Percentiles rank a stretch among this genome's conserved stretches.
These are phyloP conservation scores for Podotricha telesiphe DNA, from an alignment of 2,888 invertebrate genomes.

Conservation along the genomic window DNA sequence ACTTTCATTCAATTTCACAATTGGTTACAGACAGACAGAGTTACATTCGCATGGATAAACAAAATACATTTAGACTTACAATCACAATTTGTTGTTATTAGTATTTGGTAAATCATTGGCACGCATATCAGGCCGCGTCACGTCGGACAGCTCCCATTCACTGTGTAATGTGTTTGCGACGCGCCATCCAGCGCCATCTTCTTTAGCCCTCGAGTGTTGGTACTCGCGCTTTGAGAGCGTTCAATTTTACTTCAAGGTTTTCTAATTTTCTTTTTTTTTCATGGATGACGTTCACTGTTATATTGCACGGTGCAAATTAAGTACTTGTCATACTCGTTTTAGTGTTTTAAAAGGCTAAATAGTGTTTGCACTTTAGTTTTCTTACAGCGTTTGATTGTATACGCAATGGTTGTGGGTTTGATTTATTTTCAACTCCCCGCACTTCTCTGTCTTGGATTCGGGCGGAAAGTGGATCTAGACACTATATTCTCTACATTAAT, in stretches of 20 bases:
- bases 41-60: no score
- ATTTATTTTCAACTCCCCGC: no score
- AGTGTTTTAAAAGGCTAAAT: not conserved
- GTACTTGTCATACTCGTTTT: not conserved
- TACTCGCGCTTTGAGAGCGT: slow-evolving; percentile 46
- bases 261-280: slow-evolving; percentile 22
- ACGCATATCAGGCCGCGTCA: slow-evolving; percentile 12
- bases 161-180: slow-evolving; percentile 47
- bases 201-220: slow-evolving; percentile 47
- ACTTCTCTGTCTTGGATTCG: no score
- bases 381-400: no score
- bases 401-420: no score
- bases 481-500: no score
- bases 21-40: no score
- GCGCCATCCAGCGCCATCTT: slow-evolving; percentile 46
- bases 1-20: no score
- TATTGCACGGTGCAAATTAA: slow-evolving; percentile 13
- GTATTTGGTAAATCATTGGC: not conserved
- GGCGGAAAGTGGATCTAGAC: no score
- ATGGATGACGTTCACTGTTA: slow-evolving; percentile 13
- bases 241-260: slow-evolving; percentile 40
- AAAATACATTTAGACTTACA: no score
- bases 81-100: not conserved
- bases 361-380: not conserved
- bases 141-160: slow-evolving; percentile 43